Conservation (phyloP, 2,797 vertebrate genomes). For the Pangasius djambal region DNA sequence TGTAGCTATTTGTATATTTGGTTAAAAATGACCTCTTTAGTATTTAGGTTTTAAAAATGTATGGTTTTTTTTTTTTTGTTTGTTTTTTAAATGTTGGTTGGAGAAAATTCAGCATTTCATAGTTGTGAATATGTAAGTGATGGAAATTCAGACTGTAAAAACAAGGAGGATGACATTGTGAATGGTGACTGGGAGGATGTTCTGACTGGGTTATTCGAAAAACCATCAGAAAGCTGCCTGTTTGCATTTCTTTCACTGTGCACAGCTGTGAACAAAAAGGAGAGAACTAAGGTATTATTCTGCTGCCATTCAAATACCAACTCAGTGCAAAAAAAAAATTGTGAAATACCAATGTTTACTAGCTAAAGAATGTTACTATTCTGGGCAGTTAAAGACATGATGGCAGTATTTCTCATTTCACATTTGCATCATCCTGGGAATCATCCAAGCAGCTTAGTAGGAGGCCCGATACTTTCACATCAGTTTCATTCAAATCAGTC, state of each 20-base stretch:
- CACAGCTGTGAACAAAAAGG: neutral
- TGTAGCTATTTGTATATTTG: neutral
- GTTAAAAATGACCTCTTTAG: neutral
- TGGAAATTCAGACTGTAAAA: neutral
- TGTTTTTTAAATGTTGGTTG: neutral
- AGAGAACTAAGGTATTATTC: neutral
- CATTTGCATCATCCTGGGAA: neutral
- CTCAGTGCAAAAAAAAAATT: neutral
- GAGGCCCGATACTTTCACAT: neutral
- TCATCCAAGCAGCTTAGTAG: constrained; percentile 1
- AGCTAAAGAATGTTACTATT: constrained; percentile 1
- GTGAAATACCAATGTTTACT: neutral
- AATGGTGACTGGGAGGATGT: neutral
- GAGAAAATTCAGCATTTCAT: neutral
- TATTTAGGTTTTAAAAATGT: neutral
- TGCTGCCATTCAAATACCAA: constrained; percentile 9
- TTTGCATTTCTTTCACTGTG: constrained; percentile 1
- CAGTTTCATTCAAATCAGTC: neutral
- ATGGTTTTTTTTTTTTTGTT: too few species aligned
- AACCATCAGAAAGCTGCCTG: neutral
- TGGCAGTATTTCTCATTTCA: neutral
- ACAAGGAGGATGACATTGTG: neutral
- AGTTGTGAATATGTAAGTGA: neutral
- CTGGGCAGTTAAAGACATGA: neutral
- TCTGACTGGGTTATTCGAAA: neutral